Evolutionary conservation across 2,113 vertebrate species (phyloP), one percentile per base, ranked within the genome.

Genomic region (Trogon surrucura): DNA sequence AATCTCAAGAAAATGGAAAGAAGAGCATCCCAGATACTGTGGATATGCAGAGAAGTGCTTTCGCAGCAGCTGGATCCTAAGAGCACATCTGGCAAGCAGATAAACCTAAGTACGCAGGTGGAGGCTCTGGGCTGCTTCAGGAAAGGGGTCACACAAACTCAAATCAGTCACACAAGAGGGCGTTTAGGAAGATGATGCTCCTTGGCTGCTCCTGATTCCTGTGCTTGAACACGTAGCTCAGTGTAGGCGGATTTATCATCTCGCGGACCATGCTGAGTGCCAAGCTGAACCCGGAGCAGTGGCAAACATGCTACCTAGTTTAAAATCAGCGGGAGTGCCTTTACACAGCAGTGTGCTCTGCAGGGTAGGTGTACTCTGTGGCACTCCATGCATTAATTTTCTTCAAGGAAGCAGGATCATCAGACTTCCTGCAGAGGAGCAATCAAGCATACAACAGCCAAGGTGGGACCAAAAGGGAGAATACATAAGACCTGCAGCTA

Each of bases 371-470:
- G 64, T 84, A 64, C 89, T 95, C 94, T 13, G 51, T 65, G 82
- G 56, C 72, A 88, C 74, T 85, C 88, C 75, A 25, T 57, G 48
- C 85, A 90, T 95, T 95, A 79, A 91, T 91, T 51, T 84, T 45
- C 92, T 78, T 86, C 85, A 80, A 80, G 82, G 88, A 70, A 94
- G 90, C 21, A 12, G 65, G 60, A 95, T 80, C 83, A 67, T 56
- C 93, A 94, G 72, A 64, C 75, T 92, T 81, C 93, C 95, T 86
- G 96, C 82, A 71, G 95, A 94, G 90, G 87, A 21, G 95, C 90
- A 96, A 95, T 95, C 95, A 96, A 54, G 88, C 85, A 57, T 14
- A 32, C 56, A 34, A 15, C 51, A 36, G 20, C 5, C 60, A 51
- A 87, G 72, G 30, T 92, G 77, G 92, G 75, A 64, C 82, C 77